Evolutionary conservation across 1,140 invertebrate genomes (phyloP), one percentile per base, ranked within the genome.

Genomic region (Asobara japonica): DNA sequence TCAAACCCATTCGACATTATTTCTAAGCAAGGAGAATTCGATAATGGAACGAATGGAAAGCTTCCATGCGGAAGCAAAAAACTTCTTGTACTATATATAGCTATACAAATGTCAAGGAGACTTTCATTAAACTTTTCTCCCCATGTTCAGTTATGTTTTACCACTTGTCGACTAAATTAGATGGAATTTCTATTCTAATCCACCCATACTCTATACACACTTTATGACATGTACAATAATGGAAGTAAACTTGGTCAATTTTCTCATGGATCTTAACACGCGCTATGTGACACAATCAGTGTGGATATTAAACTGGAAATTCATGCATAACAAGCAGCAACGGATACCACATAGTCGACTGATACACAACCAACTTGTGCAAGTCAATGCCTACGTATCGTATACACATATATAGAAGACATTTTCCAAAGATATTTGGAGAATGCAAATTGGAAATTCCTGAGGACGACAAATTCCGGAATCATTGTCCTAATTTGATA

Each of bases 201-300:
- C 36, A 65, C 18, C 31, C 41, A 45, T n/a, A 38, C 33, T 51
- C 20, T 20, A 36, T 69, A 45, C 41, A 65, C 18, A 48, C 5
- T 48, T 41, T 29, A 71, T 65, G 64, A 38, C 13, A 11, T 38
- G 11, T 62, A 29, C n/a, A 62, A 62, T 51, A 64, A 18, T 18
- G 36, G 27, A 22, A 11, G 38, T 30, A 71, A 71, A 71, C 62
- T 71, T 71, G 64, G 69, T 71, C 62, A 71, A 71, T 71, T 71
- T 71, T 22, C 11, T 45, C 41, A 71, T 71, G 69, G 27, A 65
- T 71, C 69, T 67, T 71, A 65, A 33, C 18, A 25, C 20, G 27
- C 48, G 69, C 48, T 71, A 65, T 71, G 51, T 65, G 62, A 56
- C 41, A 71, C 27, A 64, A 65, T 25, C 69, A 48, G 69, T 65